Conservation (phyloP, 2,888 invertebrate genomes). For the Eubasilissa splendida region DNA sequence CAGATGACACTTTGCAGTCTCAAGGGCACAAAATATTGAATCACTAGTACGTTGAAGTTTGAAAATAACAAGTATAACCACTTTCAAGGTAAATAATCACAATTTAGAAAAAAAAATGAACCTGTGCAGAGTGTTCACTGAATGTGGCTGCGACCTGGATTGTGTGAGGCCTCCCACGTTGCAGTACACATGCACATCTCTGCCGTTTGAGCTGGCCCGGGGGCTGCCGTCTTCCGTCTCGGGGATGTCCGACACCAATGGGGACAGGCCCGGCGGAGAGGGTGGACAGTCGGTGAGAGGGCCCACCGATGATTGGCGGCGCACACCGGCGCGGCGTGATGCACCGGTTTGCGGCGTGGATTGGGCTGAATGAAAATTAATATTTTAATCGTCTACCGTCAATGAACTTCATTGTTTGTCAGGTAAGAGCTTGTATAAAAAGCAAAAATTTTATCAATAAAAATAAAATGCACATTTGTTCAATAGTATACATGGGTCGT, state of each 20-base stretch:
- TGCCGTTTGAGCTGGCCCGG: constrained; percentile 60
- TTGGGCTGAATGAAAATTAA: constrained; percentile 38
- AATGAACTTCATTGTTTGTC: no score
- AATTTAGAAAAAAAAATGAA: constrained; percentile 60
- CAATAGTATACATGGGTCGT: no score
- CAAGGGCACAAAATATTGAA: no score
- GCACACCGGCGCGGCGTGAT: constrained; percentile 73
- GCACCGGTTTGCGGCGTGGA: constrained; percentile 74
- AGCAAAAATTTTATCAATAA: no score
- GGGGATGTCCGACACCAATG: constrained; percentile 70
- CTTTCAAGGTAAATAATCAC: no score
- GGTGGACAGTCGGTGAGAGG: constrained; percentile 76
- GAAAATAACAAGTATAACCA: no score
- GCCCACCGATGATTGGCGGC: constrained; percentile 76
- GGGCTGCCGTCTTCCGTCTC: constrained; percentile 61
- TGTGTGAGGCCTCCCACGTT: constrained; percentile 65
- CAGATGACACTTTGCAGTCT: no score
- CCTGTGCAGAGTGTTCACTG: constrained; percentile 69
- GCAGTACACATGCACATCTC: constrained; percentile 60
- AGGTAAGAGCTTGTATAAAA: no score
- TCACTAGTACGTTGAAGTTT: no score
- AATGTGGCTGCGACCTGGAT: constrained; percentile 70
- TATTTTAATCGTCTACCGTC: background rate
- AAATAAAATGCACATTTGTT: no score
- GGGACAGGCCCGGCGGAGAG: constrained; percentile 64